Evolutionary conservation across 1,140 invertebrate species (phyloP).

Genomic region (Drosophila ananassae): DNA sequence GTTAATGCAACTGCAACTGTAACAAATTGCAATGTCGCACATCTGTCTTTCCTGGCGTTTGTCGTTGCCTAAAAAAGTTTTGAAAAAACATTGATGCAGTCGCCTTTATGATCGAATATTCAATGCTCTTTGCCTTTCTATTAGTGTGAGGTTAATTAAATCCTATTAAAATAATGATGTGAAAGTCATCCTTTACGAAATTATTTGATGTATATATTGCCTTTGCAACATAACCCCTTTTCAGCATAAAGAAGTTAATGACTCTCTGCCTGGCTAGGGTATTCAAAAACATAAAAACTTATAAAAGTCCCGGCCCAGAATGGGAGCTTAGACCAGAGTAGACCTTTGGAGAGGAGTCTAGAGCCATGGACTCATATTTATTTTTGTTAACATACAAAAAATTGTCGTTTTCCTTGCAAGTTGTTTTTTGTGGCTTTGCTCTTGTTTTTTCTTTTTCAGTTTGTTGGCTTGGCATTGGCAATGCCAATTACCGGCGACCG

Average conservation of each 20-base stretch:
- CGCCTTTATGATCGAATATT: background rate
- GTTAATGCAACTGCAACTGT: conserved; percentile 80
- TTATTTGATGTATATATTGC: too few relatives aligned
- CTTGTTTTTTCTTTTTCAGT: conserved; percentile 14
- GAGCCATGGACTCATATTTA: conserved; percentile 68
- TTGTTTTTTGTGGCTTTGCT: conserved; percentile 39
- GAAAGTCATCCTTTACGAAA: too few relatives aligned
- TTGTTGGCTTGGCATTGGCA: conserved; percentile 62
- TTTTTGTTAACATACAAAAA: conserved; percentile 56
- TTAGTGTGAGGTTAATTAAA: too few relatives aligned
- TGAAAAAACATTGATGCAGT: conserved; percentile 14
- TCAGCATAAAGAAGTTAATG: too few relatives aligned
- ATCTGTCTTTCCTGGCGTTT: conserved; percentile 76
- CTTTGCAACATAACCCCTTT: too few relatives aligned
- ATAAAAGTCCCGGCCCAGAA: background rate
- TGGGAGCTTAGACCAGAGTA: conserved; percentile 15
- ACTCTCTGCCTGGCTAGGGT: background rate
- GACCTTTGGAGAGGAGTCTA: conserved; percentile 10
- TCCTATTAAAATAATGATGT: too few relatives aligned
- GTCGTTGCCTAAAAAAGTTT: conserved; percentile 48
- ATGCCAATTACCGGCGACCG: conserved; percentile 76
- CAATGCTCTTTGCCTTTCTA: conserved; percentile 3
- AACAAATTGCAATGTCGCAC: conserved; percentile 81
- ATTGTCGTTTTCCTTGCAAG: conserved; percentile 52
- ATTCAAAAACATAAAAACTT: conserved; percentile 20